Base-by-base conservation (phyloP, 2,888 invertebrate species). In the Alviniconcha strummeri region DNA sequence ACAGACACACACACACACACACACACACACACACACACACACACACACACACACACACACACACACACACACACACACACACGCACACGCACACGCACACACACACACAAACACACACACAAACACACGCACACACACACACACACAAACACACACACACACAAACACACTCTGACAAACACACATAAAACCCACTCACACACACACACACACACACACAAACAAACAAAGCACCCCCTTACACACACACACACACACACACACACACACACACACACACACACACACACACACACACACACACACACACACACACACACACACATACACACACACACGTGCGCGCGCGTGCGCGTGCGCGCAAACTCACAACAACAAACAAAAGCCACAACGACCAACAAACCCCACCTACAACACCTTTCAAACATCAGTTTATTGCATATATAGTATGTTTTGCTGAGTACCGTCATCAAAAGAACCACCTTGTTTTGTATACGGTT, bases 151-250 rank as follows among this genome's bases (percentile, higher is more conserved):
- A 64, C 15, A 64, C 57, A 57, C 17, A 67, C 60, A 64, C 64
- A 64, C 64, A 64, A 2, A 64, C 64, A 64, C 64, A 64, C 64
- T n/a, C n/a, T n/a, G n/a, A 64, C 64, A 64, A 9, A 64, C 64
- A 64, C 64, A 64, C 1, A 64, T 4, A 9, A 2, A 64, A 15
- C 64, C 1, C 11, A 64, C 64, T 1, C 64, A 13, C 64, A 17
- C 69, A 69, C 17, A 17, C n/a, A 13, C n/a, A 56, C 57, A 71
- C 72, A 64, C 19, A 71, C 72, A 71, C 56, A 64, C 56, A 81
- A 56, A 71, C 72, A 72, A 19, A 81, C 56, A 55, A 81, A 56
- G 55, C 72, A 81, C 72, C 69, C 52, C 13, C 69, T 57, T 4
- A 54, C 75, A 82, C 17, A 60, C 54, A 56, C n/a, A 56, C 56